These are phyloP conservation scores for Scaptomyza flava DNA, from an alignment of 2,888 invertebrate genomes.

Conservation along the genomic window DNA sequence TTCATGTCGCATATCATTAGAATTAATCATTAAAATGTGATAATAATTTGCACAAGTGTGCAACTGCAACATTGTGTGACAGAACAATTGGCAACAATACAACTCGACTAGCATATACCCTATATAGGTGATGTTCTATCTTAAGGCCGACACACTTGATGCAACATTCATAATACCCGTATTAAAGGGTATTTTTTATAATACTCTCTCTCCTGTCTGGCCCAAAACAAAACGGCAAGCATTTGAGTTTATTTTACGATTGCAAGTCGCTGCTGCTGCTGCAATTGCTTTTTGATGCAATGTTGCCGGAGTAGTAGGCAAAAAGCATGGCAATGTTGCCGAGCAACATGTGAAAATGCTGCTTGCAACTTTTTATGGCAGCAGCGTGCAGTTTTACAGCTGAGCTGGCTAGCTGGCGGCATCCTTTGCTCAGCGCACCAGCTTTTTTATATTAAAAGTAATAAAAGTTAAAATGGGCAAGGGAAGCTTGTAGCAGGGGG, in stretches of 20 bases:
- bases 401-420: constrained; percentile 49
- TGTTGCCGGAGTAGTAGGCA: constrained; percentile 28
- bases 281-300: constrained; percentile 40
- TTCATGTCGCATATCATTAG: constrained; percentile 82
- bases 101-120: constrained; percentile 1
- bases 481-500: neutral
- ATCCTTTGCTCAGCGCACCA: constrained; percentile 54
- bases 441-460: constrained; percentile 79
- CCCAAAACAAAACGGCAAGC: constrained; percentile 49
- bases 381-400: constrained; percentile 76
- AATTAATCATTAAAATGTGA: constrained; percentile 83
- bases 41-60: constrained; percentile 81
- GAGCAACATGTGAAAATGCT: constrained; percentile 61
- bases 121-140: too few relatives aligned
- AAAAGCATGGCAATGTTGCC: constrained; percentile 36
- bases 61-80: constrained; percentile 75
- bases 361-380: constrained; percentile 74
- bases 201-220: neutral
- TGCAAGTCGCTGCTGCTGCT: constrained; percentile 30
- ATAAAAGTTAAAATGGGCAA: constrained; percentile 78
- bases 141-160: neutral
- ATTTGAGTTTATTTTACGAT: constrained; percentile 59
- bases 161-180: neutral
- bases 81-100: neutral
- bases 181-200: neutral